Base-by-base conservation (phyloP, 92 coral and sea anemone species). In the Metridium senile region DNA sequence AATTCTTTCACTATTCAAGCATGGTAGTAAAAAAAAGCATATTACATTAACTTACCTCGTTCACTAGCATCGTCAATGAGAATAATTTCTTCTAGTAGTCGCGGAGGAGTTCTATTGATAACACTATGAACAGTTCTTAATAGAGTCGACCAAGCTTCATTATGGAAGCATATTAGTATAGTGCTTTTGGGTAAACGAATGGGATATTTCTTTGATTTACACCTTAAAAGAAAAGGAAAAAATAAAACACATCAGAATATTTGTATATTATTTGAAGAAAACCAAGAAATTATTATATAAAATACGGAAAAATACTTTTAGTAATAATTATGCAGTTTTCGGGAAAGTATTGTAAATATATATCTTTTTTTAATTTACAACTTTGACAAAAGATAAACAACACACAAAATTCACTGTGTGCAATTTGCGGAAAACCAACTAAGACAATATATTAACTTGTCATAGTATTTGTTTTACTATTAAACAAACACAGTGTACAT, bases 131-230 rank as follows among this genome's bases (percentile, higher is more conserved):
- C 97, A 39, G 99, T 95, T 22, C 99, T 82, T 17, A 95, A 75
- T 33, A 95, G 69, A 1, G 99, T 95, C 13, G 99, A 95, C 99
- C 99, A 95, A 4, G 99, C 99, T 70, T 95, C 99, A 56, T 95
- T 95, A 59, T 95, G 99, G 78, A 95, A 95, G 68, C 99, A 95
- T 31, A 95, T 87, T 17, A 95, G 92, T 10, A 95, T 79, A 53
- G 84, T 89, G 58, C 95, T 95, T 62, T 91, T 95, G 22, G 97
- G 97, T 26, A 95, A 78, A 84, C 77, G 75, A 1, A 85, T 71
- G 17, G 99, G 91, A 67, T 95, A 95, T 75, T 87, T 95, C 93
- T 92, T 91, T 72, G 76, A 49, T 57, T 88, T 91, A 71, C 93
- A 88, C 66, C 97, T 88, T 78, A 47, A 22, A 63, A 57, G 33